Conservation (phyloP, 1,140 invertebrate species). For the Luehdorfia chinensis region DNA sequence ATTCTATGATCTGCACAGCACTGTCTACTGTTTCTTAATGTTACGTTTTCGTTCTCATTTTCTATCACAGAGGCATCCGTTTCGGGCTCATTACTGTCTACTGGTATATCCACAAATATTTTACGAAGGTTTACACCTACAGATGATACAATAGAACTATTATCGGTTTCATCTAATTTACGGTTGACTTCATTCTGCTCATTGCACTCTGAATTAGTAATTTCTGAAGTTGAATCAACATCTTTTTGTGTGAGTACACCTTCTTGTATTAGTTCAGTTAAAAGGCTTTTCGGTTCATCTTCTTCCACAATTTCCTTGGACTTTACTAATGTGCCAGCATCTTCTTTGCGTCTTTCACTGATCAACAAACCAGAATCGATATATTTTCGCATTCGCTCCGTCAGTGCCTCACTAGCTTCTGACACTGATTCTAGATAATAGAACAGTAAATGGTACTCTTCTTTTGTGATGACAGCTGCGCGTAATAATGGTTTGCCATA, state of each 20-base stretch:
- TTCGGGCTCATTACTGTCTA: slow-evolving; percentile 52
- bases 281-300: slow-evolving; percentile 57
- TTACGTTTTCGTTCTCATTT: slow-evolving; percentile 56
- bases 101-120: slow-evolving; percentile 56
- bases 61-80: slow-evolving; percentile 48
- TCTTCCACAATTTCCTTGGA: slow-evolving; percentile 31
- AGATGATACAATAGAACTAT: slow-evolving; percentile 50
- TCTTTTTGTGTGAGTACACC: slow-evolving; percentile 65
- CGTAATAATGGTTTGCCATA: slow-evolving; percentile 69
- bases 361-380: slow-evolving; percentile 68
- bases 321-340: slow-evolving; percentile 24
- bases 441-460: slow-evolving; percentile 70
- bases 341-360: slow-evolving; percentile 37
- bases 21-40: slow-evolving; percentile 54
- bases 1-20: slow-evolving; percentile 69
- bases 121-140: slow-evolving; percentile 45
- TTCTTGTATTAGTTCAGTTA: slow-evolving; percentile 69
- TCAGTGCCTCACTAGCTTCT: slow-evolving; percentile 67
- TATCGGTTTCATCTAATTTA: slow-evolving; percentile 54
- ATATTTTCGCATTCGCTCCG: slow-evolving; percentile 69
- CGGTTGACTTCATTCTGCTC: slow-evolving; percentile 37
- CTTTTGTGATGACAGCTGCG: slow-evolving; percentile 65
- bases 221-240: slow-evolving; percentile 57
- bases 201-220: slow-evolving; percentile 47
- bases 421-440: slow-evolving; percentile 72